Evolutionary conservation across 2,113 vertebrate species (phyloP).

Genomic region (Pollimyrus isidori): DNA sequence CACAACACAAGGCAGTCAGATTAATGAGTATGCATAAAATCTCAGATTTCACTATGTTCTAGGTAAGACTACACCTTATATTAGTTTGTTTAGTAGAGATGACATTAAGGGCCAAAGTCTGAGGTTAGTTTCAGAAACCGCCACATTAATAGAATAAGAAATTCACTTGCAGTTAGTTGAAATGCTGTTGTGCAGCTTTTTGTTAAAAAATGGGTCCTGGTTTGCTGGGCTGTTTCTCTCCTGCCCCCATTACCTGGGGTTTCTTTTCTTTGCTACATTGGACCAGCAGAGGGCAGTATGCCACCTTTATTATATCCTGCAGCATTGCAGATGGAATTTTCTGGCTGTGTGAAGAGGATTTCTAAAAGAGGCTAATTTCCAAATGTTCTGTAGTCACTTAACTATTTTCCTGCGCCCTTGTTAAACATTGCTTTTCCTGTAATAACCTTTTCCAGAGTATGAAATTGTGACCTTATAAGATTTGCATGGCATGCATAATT

Average conservation of each 20-base stretch:
- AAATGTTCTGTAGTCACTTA: neutral
- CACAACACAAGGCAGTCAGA: neutral
- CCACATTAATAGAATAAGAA: neutral
- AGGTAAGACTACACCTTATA: neutral
- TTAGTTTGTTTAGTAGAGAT: neutral
- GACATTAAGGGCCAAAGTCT: neutral
- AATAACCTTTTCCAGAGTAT: neutral
- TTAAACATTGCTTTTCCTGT: neutral
- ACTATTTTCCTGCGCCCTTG: neutral
- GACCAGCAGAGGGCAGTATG: conserved; percentile 41
- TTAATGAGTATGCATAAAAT: neutral
- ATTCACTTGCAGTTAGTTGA: neutral
- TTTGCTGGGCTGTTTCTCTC: neutral
- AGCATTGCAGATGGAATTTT: neutral
- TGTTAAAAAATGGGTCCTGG: neutral
- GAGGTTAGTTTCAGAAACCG: neutral
- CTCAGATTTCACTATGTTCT: neutral
- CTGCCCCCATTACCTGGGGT: neutral
- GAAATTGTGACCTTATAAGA: conserved; percentile 3
- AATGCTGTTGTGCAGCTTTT: neutral
- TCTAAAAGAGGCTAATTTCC: neutral
- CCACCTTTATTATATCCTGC: neutral
- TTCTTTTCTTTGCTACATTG: neutral
- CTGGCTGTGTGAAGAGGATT: neutral
- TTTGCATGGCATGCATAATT: neutral